Base-by-base conservation (phyloP, 2,797 vertebrate genomes). In the Sparus aurata region DNA sequence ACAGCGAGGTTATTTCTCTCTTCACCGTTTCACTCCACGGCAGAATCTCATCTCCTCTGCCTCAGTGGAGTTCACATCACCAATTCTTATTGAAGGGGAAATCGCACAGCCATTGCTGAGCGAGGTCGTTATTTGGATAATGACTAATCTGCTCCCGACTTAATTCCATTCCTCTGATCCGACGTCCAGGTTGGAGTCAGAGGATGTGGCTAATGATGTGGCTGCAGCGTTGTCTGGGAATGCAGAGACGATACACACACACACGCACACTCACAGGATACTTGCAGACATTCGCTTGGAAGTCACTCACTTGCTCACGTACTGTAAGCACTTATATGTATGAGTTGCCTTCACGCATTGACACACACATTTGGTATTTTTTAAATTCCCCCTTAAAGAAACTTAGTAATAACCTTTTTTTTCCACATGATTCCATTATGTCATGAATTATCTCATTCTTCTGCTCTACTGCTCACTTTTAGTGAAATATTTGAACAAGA, bases 51-150 rank as follows among this genome's bases (percentile, higher is more conserved):
- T 90, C 89, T 91, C 81, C 76, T 90, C 86, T 75, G 89, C 91
- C 82, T 88, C 85, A 69, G 66, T 54, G 85, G 85, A 84, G 89
- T 66, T 90, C 90, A 86, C 91, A 89, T 93, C 88, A 85, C 77
- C 87, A 50, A 93, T 91, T 93, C 91, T 92, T 88, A 91, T 89
- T 91, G 92, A 92, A 93, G 91, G 87, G 89, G 89, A 93, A 92
- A 92, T 86, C 79, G 54, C 72, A 54, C 81, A 76, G 86, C 85
- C 74, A 50, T 80, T 87, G 88, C 87, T 27, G 84, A 88, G 83
- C 18, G 58, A 79, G 87, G 85, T 89, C 81, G 81, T 91, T 93
- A 92, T 90, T 92, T 87, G 82, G 91, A 92, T 93, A 93, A 92
- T 92, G 91, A 90, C 90, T 93, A 88, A 94, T 93, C 85, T 86